Evolutionary conservation across 1,140 invertebrate species (phyloP), one percentile per base, ranked within the genome.

Genomic region (Drusus annulatus): DNA sequence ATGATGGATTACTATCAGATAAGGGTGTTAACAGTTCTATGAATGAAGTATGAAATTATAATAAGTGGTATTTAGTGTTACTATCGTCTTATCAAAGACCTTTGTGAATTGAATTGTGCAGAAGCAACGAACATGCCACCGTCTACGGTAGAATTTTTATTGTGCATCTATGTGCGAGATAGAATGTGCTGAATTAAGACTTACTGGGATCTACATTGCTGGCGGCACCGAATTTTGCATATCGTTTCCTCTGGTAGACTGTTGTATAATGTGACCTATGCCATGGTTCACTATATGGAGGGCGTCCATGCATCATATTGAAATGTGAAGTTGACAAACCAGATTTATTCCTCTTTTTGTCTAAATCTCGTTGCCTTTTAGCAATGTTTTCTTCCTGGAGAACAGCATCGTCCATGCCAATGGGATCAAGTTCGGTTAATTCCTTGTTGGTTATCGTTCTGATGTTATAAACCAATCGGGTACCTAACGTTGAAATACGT

Each of bases 301-400:
- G 78, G 80, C 82, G 81, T 54, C 88, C 88, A 28, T 89, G 78
- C 1, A 94, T 75, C 15, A 92, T 86, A 85, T 92, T 93, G 56
- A 88, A 86, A 84, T 94, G 89, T 6, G 84, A 51, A 1, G 69
- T n/a, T 23, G 83, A 84, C 4, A 95, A 85, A 8, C 91, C 84
- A 1, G 93, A 94, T 85, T 93, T 93, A 78, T 94, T 91, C 74
- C 92, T 88, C 52, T 89, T 90, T 25, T 58, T 83, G 78, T 89
- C 81, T 16, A 91, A 84, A 80, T 87, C 85, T 28, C 80, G 82
- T 85, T 89, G 86, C 54, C 81, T 85, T 17, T 83, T 10, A 73
- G 80, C 74, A 7, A 85, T 76, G 36, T 86, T 36, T 36, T 36
- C 84, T 74, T 87, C 85, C 16, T 56, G 17, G 8, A 76, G n/a